A percentile compares a stretch with the other conserved stretches of the same genome.
Evolutionary conservation across 1,140 invertebrate genomes (phyloP).

Genomic region (Carposina sasakii): DNA sequence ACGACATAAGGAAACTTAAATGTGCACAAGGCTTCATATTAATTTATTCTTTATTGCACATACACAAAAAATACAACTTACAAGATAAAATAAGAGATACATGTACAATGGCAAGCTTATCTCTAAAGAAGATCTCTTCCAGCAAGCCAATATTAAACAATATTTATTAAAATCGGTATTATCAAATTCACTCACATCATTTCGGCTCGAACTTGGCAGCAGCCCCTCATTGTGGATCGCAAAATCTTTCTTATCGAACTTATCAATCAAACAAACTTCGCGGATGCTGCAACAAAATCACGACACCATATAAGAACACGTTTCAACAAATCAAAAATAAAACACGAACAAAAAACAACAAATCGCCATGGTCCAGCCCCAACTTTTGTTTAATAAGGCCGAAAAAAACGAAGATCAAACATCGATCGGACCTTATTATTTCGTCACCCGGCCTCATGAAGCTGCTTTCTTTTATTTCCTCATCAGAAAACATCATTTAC

Average conservation of each 20-base stretch:
- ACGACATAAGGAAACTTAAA: no score
- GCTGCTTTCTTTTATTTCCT: slow-evolving; percentile 46
- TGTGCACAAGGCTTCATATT: no score
- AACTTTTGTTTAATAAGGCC: slow-evolving; percentile 25
- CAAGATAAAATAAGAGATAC: no score
- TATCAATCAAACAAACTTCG: slow-evolving; percentile 59
- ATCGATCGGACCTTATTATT: slow-evolving; percentile 60
- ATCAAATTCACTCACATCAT: slow-evolving; percentile 39
- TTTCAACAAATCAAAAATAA: slow-evolving; percentile 23
- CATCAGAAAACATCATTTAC: slow-evolving; percentile 65
- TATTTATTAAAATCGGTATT: no score
- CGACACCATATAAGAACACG: slow-evolving; percentile 21
- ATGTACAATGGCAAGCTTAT: no score
- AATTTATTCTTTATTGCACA: no score
- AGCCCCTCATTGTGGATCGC: slow-evolving; percentile 35
- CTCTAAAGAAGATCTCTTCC: no score
- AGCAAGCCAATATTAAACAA: no score
- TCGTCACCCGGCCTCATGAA: slow-evolving; percentile 58
- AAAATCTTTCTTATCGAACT: slow-evolving; percentile 55
- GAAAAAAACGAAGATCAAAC: slow-evolving; percentile 45
- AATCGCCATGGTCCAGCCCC: slow-evolving; percentile 33
- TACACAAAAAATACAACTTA: no score
- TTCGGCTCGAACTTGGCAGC: slow-evolving; percentile 34
- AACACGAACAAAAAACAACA: slow-evolving; percentile 17
- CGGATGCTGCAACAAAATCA: slow-evolving; percentile 48